Evolutionary conservation across 2,113 vertebrate species (phyloP).

Genomic region (Tachycineta bicolor): DNA sequence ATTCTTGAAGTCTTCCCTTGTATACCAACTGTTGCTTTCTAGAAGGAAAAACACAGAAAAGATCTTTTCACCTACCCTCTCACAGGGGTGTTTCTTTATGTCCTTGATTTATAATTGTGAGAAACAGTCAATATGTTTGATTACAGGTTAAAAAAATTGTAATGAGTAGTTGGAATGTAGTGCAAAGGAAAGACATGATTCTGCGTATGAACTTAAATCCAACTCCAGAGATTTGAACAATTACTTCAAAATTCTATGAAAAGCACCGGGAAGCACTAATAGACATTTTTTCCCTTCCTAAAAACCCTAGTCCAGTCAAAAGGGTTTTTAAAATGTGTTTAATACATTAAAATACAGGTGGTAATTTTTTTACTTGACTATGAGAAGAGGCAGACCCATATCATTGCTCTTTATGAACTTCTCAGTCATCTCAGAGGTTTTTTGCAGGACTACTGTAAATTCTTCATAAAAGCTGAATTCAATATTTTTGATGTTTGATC

Average conservation of each 20-base stretch:
- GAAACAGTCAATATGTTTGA: not conserved
- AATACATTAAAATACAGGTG: not conserved
- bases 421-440: not conserved
- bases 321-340: not conserved
- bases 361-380: not conserved
- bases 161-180: not conserved
- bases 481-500: not conserved
- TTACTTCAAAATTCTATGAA: not conserved
- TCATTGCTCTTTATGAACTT: not conserved
- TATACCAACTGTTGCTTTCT: not conserved
- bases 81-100: not conserved
- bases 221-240: not conserved
- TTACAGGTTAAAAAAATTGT: not conserved
- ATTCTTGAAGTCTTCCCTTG: not conserved
- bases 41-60: not conserved
- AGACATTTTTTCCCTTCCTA: accelerated
- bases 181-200: not conserved
- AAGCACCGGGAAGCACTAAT: not conserved
- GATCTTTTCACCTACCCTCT: not conserved
- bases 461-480: not conserved
- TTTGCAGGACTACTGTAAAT: not conserved
- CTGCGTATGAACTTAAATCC: not conserved
- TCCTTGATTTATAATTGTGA: not conserved
- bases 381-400: not conserved
- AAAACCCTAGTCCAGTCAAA: not conserved